These are phyloP conservation scores for Nebria ingens DNA, from an alignment of 1,140 invertebrate species.

Conservation along the genomic window DNA sequence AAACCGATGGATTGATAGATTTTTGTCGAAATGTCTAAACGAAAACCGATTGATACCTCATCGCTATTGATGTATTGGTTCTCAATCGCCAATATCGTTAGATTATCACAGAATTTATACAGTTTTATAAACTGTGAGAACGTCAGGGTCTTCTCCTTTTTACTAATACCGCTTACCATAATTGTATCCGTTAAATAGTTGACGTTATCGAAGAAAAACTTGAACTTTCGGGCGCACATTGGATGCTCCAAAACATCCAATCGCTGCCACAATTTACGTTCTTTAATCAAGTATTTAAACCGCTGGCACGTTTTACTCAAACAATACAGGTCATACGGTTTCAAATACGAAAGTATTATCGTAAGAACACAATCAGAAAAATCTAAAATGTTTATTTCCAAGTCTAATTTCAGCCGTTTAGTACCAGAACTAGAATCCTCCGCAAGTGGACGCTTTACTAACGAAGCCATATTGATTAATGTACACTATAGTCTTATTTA, in stretches of 20 bases:
- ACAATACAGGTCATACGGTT: background rate
- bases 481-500: no score
- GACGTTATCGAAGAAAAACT: background rate
- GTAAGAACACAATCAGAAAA: background rate
- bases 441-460: no score
- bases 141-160: background rate
- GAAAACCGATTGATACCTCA: constrained; percentile 1
- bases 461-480: no score
- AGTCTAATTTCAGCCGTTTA: background rate
- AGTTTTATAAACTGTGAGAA: background rate
- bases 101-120: background rate
- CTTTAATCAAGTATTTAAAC: constrained; percentile 1
- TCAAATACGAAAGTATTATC: background rate
- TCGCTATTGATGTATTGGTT: background rate
- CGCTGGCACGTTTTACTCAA: background rate
- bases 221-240: background rate
- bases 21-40: background rate
- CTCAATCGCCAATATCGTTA: background rate
- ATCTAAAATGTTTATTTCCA: background rate
- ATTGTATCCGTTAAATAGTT: background rate
- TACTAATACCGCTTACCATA: background rate
- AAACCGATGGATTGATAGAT: background rate
- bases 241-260: background rate
- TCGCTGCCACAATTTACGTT: background rate
- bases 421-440: no score